These are phyloP conservation scores for Scyliorhinus canicula DNA, from an alignment of 2,797 vertebrate genomes.

Conservation along the genomic window DNA sequence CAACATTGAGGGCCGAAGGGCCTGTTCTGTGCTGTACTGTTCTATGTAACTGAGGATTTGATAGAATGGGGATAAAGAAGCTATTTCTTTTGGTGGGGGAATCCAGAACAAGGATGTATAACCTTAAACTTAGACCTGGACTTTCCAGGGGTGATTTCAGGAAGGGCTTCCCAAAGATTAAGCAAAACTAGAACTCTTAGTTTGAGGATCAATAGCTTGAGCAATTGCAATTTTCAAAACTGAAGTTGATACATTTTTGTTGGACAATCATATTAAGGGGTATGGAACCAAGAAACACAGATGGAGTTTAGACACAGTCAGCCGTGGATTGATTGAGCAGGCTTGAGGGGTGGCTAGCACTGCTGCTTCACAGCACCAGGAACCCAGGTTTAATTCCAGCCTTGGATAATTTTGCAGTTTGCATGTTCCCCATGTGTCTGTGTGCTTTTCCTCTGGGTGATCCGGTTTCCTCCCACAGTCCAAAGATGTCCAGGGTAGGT, in stretches of 20 bases:
- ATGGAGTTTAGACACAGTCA: background rate
- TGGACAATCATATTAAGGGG: background rate
- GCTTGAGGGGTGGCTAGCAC: background rate
- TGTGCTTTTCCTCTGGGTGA: too few relatives aligned
- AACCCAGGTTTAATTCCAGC: too few relatives aligned
- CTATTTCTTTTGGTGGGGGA: background rate
- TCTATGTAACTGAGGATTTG: background rate
- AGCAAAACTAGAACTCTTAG: background rate
- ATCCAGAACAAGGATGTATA: background rate
- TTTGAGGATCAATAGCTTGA: too few relatives aligned
- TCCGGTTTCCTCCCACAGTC: too few relatives aligned
- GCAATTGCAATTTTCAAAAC: background rate
- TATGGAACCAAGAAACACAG: background rate
- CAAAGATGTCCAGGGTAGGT: too few relatives aligned
- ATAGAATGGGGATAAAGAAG: background rate
- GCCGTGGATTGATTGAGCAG: background rate
- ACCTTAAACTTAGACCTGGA: background rate
- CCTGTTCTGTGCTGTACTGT: too few relatives aligned
- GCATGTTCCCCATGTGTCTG: too few relatives aligned
- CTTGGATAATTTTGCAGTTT: too few relatives aligned
- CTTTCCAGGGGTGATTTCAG: background rate
- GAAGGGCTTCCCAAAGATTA: background rate
- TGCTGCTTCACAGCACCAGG: too few relatives aligned
- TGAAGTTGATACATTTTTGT: background rate
- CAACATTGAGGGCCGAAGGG: too few relatives aligned